These are phyloP conservation scores for Cosmia pyralina DNA, from an alignment of 2,888 invertebrate genomes.

Conservation along the genomic window DNA sequence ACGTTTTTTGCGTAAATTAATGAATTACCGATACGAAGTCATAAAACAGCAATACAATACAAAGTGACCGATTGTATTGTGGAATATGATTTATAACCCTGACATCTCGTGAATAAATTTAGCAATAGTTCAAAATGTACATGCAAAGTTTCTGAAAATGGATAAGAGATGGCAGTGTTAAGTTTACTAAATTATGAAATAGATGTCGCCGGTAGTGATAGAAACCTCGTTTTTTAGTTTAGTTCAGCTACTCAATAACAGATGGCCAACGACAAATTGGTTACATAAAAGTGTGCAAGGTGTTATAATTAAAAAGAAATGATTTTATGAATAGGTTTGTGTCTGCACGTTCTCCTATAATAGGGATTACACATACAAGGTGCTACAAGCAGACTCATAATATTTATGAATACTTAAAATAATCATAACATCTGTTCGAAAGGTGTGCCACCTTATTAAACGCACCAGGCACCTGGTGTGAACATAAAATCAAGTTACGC, in stretches of 20 bases:
- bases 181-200: background rate
- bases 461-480: conserved; percentile 43
- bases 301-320: no score
- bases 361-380: background rate
- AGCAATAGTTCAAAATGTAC: background rate
- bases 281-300: rapidly evolving
- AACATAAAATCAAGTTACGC: conserved; percentile 12
- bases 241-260: conserved; percentile 38
- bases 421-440: conserved; percentile 25
- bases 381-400: background rate
- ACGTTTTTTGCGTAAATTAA: conserved; percentile 25
- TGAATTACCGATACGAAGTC: conserved; percentile 48
- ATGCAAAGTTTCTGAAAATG: rapidly evolving
- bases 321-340: background rate
- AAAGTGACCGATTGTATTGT: conserved; percentile 42
- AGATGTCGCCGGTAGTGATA: conserved; percentile 43
- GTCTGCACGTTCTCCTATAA: rapidly evolving
- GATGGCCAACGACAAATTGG: conserved; percentile 4
- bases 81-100: background rate
- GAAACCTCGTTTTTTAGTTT: background rate
- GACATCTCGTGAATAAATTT: conserved; percentile 28
- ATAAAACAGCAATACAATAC: conserved; percentile 41
- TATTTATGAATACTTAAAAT: conserved; percentile 9
- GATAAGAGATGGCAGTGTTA: conserved; percentile 33
- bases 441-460: conserved; percentile 21